Evolutionary conservation across 2,797 vertebrate species (phyloP).

Genomic region (Buphagus erythrorhynchus): DNA sequence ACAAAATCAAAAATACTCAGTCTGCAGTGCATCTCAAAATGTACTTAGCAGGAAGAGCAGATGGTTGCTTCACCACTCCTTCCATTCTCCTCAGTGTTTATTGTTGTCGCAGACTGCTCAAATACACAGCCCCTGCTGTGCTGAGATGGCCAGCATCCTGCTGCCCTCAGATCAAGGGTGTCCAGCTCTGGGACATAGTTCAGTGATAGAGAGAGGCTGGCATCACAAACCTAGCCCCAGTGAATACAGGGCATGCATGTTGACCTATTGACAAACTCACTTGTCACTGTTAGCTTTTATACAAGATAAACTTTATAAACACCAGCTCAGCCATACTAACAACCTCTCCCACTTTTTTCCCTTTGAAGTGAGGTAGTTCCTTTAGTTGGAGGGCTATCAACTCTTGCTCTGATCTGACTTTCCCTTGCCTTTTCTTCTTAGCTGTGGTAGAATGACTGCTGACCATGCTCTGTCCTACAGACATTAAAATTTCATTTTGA

Average conservation of each 20-base stretch:
- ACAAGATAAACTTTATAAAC: neutral
- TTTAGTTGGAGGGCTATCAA: neutral
- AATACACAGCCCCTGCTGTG: neutral
- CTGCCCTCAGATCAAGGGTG: neutral
- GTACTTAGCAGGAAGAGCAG: neutral
- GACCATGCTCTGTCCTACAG: neutral
- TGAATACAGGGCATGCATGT: accelerated
- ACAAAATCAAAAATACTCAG: neutral
- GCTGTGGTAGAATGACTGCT: neutral
- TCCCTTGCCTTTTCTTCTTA: neutral
- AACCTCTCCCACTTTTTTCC: neutral
- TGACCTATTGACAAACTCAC: neutral
- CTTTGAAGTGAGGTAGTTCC: neutral
- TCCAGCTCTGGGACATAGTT: accelerated
- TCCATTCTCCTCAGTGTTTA: neutral
- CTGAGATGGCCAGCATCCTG: neutral
- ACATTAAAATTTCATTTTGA: neutral
- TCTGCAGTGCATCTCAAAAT: neutral
- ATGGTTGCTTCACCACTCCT: neutral
- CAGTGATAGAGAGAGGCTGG: neutral
- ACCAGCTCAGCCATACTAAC: neutral
- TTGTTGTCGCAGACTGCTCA: neutral
- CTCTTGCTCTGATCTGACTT: neutral
- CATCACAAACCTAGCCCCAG: neutral
- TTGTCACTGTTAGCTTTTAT: neutral